phyloP scores from a whole-genome alignment of 1,140 invertebrate species.

The Lutraria rhynchaena region DNA sequence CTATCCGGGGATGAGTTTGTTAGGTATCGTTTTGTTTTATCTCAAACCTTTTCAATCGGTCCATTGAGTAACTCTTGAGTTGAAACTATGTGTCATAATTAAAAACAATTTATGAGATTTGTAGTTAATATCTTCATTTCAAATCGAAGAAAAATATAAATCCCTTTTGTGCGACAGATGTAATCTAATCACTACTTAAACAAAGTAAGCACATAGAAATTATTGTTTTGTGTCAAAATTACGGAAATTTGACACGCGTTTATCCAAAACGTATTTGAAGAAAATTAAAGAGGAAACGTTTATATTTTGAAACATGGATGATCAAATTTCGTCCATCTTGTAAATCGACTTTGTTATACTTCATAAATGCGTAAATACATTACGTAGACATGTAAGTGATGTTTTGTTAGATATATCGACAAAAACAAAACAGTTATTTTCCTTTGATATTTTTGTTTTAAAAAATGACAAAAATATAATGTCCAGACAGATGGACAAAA shows the following conservation, averaged over 20 bases:
- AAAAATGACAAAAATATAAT: no score
- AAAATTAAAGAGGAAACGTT: slow-evolving; percentile 53
- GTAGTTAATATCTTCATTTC: slow-evolving; percentile 46
- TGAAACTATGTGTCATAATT: slow-evolving; percentile 60
- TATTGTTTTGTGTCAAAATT: slow-evolving; percentile 59
- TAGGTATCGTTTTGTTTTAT: slow-evolving; percentile 12
- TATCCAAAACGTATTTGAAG: slow-evolving; percentile 27
- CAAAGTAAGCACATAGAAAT: slow-evolving; percentile 57
- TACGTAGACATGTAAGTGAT: no score
- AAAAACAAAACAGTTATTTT: no score
- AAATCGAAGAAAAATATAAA: slow-evolving; percentile 55
- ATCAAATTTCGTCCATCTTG: slow-evolving; percentile 42
- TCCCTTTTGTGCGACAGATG: slow-evolving; percentile 46
- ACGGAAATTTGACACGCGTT: slow-evolving; percentile 39
- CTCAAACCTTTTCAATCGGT: slow-evolving; percentile 14
- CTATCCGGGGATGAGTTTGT: slow-evolving; percentile 6
- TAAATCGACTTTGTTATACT: slow-evolving; percentile 39
- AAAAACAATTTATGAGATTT: slow-evolving; percentile 61
- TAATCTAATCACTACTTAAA: slow-evolving; percentile 52
- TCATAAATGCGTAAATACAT: slow-evolving; percentile 33
- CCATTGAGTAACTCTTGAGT: slow-evolving; percentile 52
- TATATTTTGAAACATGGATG: slow-evolving; percentile 41
- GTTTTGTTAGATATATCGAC: no score
- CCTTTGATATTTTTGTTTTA: no score
- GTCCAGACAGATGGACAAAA: no score